phyloP scores from a whole-genome alignment of 2,113 vertebrate genomes.

The Scopus umbretta region DNA sequence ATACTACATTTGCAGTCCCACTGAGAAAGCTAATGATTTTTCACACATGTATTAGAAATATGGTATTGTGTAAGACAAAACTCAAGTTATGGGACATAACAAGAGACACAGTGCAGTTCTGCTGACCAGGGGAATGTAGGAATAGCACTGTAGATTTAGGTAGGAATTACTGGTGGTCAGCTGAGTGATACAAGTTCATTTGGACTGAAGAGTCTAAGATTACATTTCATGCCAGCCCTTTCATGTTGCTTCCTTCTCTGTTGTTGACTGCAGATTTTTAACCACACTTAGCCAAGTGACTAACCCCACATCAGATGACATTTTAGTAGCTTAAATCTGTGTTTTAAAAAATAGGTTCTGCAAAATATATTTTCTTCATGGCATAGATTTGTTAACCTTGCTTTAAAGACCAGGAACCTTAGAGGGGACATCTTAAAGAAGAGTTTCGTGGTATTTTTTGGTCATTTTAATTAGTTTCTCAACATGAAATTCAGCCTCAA shows the following conservation, averaged over 20 bases:
- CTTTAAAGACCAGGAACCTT: neutral
- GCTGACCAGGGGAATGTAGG: no score
- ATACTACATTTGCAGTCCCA: neutral
- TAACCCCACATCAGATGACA: neutral
- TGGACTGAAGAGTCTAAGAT: neutral
- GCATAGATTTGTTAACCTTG: neutral
- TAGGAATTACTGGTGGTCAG: neutral
- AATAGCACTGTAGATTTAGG: neutral
- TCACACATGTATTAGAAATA: neutral
- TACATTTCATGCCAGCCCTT: neutral
- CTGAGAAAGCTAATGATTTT: neutral
- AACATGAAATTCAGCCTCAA: neutral
- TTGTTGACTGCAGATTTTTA: neutral
- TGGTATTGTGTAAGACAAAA: neutral
- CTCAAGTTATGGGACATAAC: fast-evolving
- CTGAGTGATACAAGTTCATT: neutral
- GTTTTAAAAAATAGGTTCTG: neutral
- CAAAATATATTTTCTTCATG: neutral
- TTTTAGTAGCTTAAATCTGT: neutral
- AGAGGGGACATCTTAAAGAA: neutral
- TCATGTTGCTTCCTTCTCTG: neutral
- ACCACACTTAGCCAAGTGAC: neutral
- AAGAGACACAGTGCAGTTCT: neutral
- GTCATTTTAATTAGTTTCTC: neutral
- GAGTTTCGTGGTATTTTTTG: neutral